A percentile compares a stretch with the other conserved stretches of the same genome.
These are phyloP conservation scores for Drosophila funebris DNA, from an alignment of 1,140 invertebrate species.

Conservation along the genomic window DNA sequence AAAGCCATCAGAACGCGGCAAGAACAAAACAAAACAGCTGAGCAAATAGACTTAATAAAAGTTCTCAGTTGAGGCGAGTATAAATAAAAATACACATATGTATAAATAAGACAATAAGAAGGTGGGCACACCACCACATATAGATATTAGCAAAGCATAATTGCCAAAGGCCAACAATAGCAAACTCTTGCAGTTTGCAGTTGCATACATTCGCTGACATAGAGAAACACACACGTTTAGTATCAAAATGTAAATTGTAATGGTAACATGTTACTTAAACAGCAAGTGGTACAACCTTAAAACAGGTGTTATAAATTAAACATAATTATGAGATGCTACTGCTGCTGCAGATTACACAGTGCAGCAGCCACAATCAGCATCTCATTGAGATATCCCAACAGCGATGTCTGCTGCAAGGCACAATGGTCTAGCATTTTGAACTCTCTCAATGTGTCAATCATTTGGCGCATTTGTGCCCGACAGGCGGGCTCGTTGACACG, in stretches of 20 bases:
- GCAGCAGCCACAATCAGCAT: constrained; percentile 69
- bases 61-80: background rate
- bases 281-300: constrained; percentile 35
- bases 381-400: constrained; percentile 76
- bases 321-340: constrained; percentile 35
- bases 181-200: constrained; percentile 20
- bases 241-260: constrained; percentile 15
- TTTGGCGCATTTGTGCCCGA: constrained; percentile 63
- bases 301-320: constrained; percentile 33
- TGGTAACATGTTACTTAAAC: constrained; percentile 16
- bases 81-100: too few relatives aligned
- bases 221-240: background rate
- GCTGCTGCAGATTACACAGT: constrained; percentile 72
- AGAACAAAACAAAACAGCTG: constrained; percentile 2
- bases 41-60: constrained; percentile 21
- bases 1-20: background rate
- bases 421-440: constrained; percentile 70
- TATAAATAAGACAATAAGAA: background rate
- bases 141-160: constrained; percentile 13
- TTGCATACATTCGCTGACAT: background rate
- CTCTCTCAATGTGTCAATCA: constrained; percentile 61
- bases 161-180: constrained; percentile 14
- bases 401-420: constrained; percentile 56
- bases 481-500: constrained; percentile 65
- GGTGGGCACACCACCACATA: background rate